phyloP scores from a whole-genome alignment of 1,140 invertebrate species.

The Nomia melanderi region DNA sequence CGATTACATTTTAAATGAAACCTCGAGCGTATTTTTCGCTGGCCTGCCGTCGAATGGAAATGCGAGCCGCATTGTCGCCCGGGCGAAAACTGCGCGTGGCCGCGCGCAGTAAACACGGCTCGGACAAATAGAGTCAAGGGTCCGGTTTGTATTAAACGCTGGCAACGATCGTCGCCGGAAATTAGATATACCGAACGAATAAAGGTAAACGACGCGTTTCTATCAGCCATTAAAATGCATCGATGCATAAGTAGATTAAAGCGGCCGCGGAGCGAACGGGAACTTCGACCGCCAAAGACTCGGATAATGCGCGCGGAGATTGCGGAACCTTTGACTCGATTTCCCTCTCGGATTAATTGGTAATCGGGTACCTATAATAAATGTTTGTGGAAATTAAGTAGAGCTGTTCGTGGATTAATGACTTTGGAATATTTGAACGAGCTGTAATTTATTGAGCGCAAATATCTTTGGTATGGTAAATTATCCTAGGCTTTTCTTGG shows the following conservation, averaged over 20 bases:
- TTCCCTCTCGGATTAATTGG: no score
- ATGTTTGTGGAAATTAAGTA: no score
- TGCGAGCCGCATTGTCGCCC: background rate
- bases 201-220: background rate
- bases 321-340: no score
- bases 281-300: no score
- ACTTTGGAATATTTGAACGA: no score
- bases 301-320: background rate
- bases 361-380: no score
- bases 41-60: slow-evolving; percentile 17
- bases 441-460: no score
- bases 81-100: background rate
- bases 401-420: no score
- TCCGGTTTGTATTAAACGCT: slow-evolving; percentile 13
- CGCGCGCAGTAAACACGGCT: slow-evolving; percentile 7
- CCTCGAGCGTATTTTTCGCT: slow-evolving; percentile 29
- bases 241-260: background rate
- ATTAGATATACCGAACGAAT: background rate
- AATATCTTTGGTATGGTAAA: no score
- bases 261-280: background rate
- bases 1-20: slow-evolving; percentile 47
- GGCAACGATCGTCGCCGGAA: background rate
- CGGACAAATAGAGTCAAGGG: slow-evolving; percentile 15
- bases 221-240: background rate
- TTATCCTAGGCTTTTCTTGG: no score